Evolutionary conservation across 37 sponge, comb jelly and placozoan genomes (phyloP).

Genomic region (Eunapius fragilis): DNA sequence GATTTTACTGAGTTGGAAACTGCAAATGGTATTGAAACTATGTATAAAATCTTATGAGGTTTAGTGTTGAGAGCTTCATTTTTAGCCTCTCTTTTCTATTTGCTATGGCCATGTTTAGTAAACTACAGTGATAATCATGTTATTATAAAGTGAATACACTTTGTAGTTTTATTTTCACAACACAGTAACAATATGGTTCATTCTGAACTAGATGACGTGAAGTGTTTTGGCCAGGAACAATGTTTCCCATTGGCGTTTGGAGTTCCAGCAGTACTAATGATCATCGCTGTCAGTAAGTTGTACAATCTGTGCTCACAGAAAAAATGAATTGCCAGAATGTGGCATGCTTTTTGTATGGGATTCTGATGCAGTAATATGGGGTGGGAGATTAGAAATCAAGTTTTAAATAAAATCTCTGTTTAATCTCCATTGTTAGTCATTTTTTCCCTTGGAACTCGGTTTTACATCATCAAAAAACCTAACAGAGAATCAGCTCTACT

Average conservation of each 20-base stretch:
- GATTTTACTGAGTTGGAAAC: too few relatives aligned
- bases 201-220: conserved; percentile 50
- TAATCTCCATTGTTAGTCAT: conserved; percentile 8
- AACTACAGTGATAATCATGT: too few relatives aligned
- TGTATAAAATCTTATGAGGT: too few relatives aligned
- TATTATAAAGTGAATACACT: too few relatives aligned
- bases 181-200: not conserved
- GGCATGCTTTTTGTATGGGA: not conserved
- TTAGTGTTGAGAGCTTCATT: too few relatives aligned
- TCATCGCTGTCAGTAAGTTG: conserved; percentile 72
- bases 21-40: too few relatives aligned
- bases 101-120: too few relatives aligned
- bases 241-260: conserved; percentile 96
- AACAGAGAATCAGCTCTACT: conserved; percentile 48
- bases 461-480: conserved; percentile 55
- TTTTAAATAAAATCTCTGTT: not conserved
- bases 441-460: conserved; percentile 44
- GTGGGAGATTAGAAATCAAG: too few relatives aligned
- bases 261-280: conserved; percentile 92
- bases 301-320: not conserved
- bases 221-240: conserved; percentile 78
- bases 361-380: too few relatives aligned
- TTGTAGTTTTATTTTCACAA: too few relatives aligned
- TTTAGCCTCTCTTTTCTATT: too few relatives aligned
- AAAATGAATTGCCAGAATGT: not conserved